A percentile compares a stretch with the other conserved stretches of the same genome.
Conservation (phyloP, 2,797 vertebrate species). For the Myripristis murdjan region DNA sequence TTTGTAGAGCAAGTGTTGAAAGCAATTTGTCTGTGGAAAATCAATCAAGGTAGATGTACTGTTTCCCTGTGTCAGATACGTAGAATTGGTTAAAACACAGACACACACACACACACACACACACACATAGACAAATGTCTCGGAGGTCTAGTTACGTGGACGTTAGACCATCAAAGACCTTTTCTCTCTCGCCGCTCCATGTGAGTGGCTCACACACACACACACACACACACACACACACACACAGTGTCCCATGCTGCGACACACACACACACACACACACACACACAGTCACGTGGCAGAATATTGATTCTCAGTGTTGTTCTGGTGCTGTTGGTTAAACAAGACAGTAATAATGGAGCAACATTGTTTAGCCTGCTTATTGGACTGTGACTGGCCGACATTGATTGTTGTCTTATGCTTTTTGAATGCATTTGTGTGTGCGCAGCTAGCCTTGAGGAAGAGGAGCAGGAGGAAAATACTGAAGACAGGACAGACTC, state of each 20-base stretch:
- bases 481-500: slow-evolving; percentile 4
- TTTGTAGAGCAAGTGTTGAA: slow-evolving; percentile 46
- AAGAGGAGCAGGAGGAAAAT: slow-evolving; percentile 4
- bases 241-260: too few species aligned
- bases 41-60: slow-evolving; percentile 64
- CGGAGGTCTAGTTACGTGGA: slow-evolving; percentile 67
- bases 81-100: slow-evolving; percentile 35
- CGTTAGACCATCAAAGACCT: slow-evolving; percentile 77
- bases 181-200: slow-evolving; percentile 60
- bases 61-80: slow-evolving; percentile 40
- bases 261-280: too few species aligned
- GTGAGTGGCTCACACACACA: slow-evolving; percentile 46
- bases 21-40: slow-evolving; percentile 64
- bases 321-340: slow-evolving; percentile 78
- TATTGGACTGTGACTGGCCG: slow-evolving; percentile 78
- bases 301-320: slow-evolving; percentile 75
- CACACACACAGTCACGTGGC: too few species aligned
- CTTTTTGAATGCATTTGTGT: slow-evolving; percentile 47
- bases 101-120: slow-evolving; percentile 2
- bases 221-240: slow-evolving; percentile 24
- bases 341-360: slow-evolving; percentile 83
- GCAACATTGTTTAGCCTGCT: slow-evolving; percentile 78
- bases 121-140: slow-evolving; percentile 37
- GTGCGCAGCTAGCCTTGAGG: slow-evolving; percentile 15
- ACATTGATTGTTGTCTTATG: slow-evolving; percentile 78